Base-by-base conservation (phyloP, 2,797 vertebrate genomes). In the Lutjanus campechanus region DNA sequence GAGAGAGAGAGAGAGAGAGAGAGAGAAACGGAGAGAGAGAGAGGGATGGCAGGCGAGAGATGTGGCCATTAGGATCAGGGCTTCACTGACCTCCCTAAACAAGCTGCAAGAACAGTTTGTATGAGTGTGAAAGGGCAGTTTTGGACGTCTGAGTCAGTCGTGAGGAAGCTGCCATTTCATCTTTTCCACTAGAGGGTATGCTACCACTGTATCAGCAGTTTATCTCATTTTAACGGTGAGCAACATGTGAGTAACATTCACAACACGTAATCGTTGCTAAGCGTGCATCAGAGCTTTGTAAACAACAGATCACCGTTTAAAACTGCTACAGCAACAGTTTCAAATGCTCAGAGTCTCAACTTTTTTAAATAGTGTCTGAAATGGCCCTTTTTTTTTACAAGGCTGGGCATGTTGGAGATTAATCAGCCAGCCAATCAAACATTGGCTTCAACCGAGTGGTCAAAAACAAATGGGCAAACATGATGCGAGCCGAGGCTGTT, bases 391-490 rank as follows among this genome's bases (percentile, higher is more conserved):
- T 58, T 46, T 74, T 94, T 92, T 88, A 89, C 64, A 82, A 88
- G 82, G 61, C 79, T 56, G 83, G 83, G 82, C 85, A 88, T 79
- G 86, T 86, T 85, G 79, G 66, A 66, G 79, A 85, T 85, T 75
- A 87, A 90, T 90, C 83, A 81, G 72, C 75, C 75, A 84, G 66
- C 89, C 87, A 93, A 90, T 92, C 87, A 91, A 82, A 87, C 51
- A 9, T 67, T 84, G 91, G 91, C 92, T 92, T 87, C 89, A 84
- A 89, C 70, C 1, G 55, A 94, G 58, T 82, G 93, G 89, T 89
- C 82, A 84, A 84, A 95, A 94, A 95, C 91, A 95, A 95, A 92
- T 43, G 85, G 81, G 90, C 93, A 91, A 95, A 92, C 87, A 89
- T 67, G 83, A 90, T 91, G 87, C 70, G 63, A 85, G 76, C 70